These are phyloP conservation scores for Aricia agestis DNA, from an alignment of 1,140 invertebrate species.

Conservation along the genomic window DNA sequence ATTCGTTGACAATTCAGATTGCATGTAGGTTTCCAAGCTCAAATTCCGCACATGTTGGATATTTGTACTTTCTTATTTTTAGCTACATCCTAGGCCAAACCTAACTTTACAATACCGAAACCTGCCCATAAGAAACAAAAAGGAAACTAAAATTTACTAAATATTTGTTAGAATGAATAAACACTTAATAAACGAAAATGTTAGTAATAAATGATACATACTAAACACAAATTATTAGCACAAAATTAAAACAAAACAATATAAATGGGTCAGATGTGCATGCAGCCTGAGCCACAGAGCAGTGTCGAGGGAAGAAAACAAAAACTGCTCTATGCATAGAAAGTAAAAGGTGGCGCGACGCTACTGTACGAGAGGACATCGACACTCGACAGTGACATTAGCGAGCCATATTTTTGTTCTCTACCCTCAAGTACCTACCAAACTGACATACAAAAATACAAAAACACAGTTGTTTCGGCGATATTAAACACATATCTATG, in stretches of 20 bases:
- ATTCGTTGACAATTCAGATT: constrained; percentile 76
- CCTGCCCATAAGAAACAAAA: constrained; percentile 71
- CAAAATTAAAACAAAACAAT: constrained; percentile 56
- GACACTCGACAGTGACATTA: background rate
- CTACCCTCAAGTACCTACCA: background rate
- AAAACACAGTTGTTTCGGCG: background rate
- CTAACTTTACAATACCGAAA: constrained; percentile 75
- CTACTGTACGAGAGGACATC: background rate
- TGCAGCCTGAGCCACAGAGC: constrained; percentile 11
- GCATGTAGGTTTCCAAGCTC: constrained; percentile 65
- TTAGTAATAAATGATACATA: constrained; percentile 57
- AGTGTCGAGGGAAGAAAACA: background rate
- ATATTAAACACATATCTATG: background rate
- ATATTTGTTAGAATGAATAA: constrained; percentile 53
- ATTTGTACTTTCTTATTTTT: constrained; percentile 73
- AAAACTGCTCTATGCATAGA: background rate
- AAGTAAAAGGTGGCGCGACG: background rate
- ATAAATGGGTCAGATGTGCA: constrained; percentile 63
- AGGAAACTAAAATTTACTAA: constrained; percentile 45
- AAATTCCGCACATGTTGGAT: constrained; percentile 61
- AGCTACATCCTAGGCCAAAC: constrained; percentile 76
- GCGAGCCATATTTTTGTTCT: background rate
- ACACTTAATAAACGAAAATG: constrained; percentile 52
- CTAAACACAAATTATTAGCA: constrained; percentile 64
- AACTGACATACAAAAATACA: background rate